Evolutionary conservation across 2,888 invertebrate species (phyloP), one percentile per base, ranked within the genome.

Genomic region (Eledona agricola): DNA sequence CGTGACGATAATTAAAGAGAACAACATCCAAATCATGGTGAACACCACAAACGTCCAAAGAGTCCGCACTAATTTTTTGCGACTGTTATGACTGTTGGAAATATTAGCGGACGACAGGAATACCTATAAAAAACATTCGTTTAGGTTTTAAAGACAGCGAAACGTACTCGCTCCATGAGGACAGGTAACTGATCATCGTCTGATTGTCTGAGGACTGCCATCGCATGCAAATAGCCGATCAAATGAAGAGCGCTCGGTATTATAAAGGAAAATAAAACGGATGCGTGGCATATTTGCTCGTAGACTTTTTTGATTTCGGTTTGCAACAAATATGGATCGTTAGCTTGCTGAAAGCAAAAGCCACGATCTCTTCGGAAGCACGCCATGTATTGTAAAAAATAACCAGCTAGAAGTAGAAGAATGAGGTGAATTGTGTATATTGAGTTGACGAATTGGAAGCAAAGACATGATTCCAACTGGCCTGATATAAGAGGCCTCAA

Each of bases 131-230:
- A 49, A 56, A 3, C 5, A 20, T 23, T 12, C 32, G n/a, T 5
- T n/a, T 11, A 16, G 12, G 19, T n/a, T 20, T 12, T n/a, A 10
- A 16, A 4, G 13, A 16, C 3, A 26, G 11, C 16, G n/a, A 11
- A 19, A 55, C 78, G 78, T 68, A 87, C 90, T 64, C 90, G 81
- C 74, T 92, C 92, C 83, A 91, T 89, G 35, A 92, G 78, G 77
- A 89, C 88, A 64, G 90, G 89, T 38, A 92, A 73, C 65, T 91
- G 90, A 70, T 92, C 91, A 69, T 89, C 90, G 71, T 91, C 90
- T 17, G 86, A 84, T 59, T 86, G 81, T 64, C 90, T 80, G 71
- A 90, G 88, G 37, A 90, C 78, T 67, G 86, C 84, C 42, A 90
- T 78, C 0, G 89, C 86, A 58, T 89, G 86, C 7, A 89, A 63